phyloP scores from a whole-genome alignment of 2,888 invertebrate genomes.

The Amaurobius ferox region DNA sequence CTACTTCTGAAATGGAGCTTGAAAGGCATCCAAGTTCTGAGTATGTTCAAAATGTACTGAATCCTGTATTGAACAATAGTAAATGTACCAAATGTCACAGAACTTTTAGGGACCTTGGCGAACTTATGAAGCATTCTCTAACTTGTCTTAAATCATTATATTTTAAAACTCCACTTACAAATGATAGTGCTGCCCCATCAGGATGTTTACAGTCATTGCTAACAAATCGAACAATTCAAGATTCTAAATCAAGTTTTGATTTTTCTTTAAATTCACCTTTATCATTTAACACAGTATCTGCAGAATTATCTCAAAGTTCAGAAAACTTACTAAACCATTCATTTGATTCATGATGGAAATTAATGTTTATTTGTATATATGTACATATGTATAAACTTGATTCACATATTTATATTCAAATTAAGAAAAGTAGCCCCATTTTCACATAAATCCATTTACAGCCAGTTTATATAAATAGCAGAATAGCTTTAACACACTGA shows the following conservation, averaged over 20 bases:
- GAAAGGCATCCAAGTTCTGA: slow-evolving; percentile 25
- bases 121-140: slow-evolving; percentile 43
- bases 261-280: not conserved
- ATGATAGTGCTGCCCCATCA: slow-evolving; percentile 7
- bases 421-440: no score
- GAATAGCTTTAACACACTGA: no score
- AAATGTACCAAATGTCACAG: slow-evolving; percentile 32
- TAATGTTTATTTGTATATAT: no score
- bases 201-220: slow-evolving; percentile 45
- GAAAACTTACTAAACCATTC: not conserved
- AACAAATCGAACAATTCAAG: not conserved
- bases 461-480: no score
- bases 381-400: no score
- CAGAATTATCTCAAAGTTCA: not conserved
- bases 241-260: no score
- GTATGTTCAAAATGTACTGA: not conserved
- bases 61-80: not conserved
- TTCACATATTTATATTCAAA: no score
- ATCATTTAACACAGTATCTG: not conserved
- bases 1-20: not conserved
- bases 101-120: slow-evolving; percentile 31
- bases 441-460: no score
- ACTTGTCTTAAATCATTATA: slow-evolving; percentile 24
- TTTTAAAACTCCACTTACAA: not conserved
- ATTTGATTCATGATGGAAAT: not conserved